Conservation (phyloP, 2,113 vertebrate species). For the Malaclemys terrapin region DNA sequence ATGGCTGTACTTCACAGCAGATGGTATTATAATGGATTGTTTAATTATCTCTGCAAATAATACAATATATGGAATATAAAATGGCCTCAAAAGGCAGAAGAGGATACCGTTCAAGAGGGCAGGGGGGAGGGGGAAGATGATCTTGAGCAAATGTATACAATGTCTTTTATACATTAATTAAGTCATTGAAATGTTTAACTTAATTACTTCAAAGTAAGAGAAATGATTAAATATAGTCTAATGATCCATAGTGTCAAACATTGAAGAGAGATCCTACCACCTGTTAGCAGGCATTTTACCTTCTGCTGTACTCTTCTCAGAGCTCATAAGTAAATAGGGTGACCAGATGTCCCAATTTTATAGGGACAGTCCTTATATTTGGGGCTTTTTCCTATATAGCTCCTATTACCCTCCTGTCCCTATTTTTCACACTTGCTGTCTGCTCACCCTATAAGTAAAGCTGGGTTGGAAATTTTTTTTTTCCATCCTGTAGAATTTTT, state of each 20-base stretch:
- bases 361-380: too few relatives aligned
- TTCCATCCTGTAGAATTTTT: background rate
- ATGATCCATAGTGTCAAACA: background rate
- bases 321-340: fast-evolving
- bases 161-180: background rate
- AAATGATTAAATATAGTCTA: background rate
- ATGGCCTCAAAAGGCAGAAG: background rate
- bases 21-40: background rate
- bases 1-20: background rate
- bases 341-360: too few relatives aligned
- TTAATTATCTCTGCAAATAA: background rate
- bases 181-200: background rate
- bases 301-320: fast-evolving
- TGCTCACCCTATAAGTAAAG: too few relatives aligned
- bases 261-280: background rate
- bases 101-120: background rate
- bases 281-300: background rate
- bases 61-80: background rate
- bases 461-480: too few relatives aligned
- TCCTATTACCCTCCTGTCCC: too few relatives aligned
- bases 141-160: background rate
- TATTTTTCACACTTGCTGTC: too few relatives aligned
- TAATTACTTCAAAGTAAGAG: background rate
- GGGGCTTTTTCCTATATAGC: too few relatives aligned
- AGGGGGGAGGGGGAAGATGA: background rate